Percentiles rank a stretch among this genome's conserved stretches.
phyloP scores from a whole-genome alignment of 2,888 invertebrate genomes.

The Alviniconcha strummeri region DNA sequence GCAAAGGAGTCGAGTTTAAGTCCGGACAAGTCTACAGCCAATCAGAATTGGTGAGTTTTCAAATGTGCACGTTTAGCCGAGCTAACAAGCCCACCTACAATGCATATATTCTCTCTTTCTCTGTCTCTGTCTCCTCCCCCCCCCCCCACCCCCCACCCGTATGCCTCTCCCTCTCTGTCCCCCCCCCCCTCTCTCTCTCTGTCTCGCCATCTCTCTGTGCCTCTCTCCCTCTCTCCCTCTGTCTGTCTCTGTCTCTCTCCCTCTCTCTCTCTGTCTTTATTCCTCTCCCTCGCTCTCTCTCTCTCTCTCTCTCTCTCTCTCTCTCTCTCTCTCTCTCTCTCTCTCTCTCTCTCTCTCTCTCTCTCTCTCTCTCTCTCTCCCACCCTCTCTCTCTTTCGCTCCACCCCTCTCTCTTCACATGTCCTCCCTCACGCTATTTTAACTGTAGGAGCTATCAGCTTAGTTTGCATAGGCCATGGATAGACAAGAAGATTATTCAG shows the following conservation, averaged over 20 bases:
- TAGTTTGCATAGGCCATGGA: too few relatives aligned
- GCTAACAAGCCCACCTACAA: too few relatives aligned
- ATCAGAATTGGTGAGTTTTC: too few relatives aligned
- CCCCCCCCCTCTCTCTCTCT: not conserved
- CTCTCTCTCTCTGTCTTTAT: not conserved
- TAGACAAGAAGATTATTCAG: too few relatives aligned
- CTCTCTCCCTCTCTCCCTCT: not conserved
- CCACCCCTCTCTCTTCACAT: constrained; percentile 16
- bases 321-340: constrained; percentile 20
- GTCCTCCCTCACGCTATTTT: not conserved
- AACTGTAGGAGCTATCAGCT: too few relatives aligned
- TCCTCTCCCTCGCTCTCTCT: not conserved
- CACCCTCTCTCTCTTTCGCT: constrained; percentile 19
- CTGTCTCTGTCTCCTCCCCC: not conserved
- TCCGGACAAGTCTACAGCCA: too few relatives aligned
- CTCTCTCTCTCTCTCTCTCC: constrained; percentile 2
- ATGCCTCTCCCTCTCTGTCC: not conserved
- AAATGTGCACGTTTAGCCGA: too few relatives aligned
- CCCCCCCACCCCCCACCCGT: not conserved
- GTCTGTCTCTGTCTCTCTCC: not conserved
- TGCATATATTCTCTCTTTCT: not conserved
- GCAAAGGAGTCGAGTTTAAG: too few relatives aligned
- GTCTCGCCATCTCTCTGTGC: not conserved
- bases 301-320: not conserved
- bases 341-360: constrained; percentile 9